phyloP scores from a whole-genome alignment of 2,113 vertebrate species.

The Grammomys dolichurus region DNA sequence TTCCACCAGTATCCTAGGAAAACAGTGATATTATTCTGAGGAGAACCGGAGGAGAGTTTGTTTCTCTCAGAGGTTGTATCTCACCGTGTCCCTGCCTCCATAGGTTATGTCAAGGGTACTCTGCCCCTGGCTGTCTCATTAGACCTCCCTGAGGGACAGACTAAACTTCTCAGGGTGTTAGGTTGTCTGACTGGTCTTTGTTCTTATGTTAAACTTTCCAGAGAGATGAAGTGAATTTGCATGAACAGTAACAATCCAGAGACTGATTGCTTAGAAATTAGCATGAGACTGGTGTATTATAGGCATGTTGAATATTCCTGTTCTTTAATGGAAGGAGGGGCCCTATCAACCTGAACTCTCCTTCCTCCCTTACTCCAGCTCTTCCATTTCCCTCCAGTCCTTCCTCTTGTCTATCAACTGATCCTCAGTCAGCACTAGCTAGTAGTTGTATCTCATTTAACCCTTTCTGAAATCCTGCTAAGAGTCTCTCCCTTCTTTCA shows the following conservation, averaged over 20 bases:
- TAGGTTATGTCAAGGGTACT: neutral
- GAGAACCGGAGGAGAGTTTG: neutral
- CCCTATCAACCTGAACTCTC: neutral
- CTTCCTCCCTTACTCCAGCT: neutral
- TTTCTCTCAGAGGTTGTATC: neutral
- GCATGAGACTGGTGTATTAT: neutral
- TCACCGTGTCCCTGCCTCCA: neutral
- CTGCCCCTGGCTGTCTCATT: neutral
- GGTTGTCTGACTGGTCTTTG: neutral
- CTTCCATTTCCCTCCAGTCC: neutral
- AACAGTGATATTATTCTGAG: neutral
- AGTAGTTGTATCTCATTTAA: neutral
- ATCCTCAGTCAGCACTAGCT: neutral
- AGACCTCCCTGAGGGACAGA: neutral
- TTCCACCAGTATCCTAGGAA: neutral
- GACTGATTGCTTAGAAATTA: conserved; percentile 15
- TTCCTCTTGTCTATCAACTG: neutral
- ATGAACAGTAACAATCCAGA: neutral
- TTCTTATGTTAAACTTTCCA: neutral
- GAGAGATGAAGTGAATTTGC: conserved; percentile 5
- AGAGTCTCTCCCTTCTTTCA: neutral
- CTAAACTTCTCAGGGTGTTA: neutral
- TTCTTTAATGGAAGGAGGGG: neutral
- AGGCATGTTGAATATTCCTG: neutral
- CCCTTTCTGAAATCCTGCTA: neutral